Percentiles rank a stretch among this genome's conserved stretches.
Evolutionary conservation across 2,113 vertebrate species (phyloP).

Genomic region (Trachemys scripta): DNA sequence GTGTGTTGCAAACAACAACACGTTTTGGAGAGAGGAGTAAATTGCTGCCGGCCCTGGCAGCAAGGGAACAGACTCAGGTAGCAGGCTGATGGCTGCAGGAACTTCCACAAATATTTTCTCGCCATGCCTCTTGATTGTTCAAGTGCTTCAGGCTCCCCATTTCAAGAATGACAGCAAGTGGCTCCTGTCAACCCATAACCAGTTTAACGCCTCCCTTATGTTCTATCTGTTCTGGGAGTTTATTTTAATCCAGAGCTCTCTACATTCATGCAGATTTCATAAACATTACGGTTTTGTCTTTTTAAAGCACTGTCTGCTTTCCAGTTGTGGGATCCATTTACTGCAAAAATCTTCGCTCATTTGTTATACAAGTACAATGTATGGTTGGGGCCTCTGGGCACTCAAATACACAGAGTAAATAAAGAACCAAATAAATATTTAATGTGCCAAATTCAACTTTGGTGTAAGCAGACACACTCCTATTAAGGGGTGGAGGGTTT

Average conservation of each 20-base stretch:
- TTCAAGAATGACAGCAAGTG: fast-evolving
- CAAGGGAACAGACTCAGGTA: neutral
- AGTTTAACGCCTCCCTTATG: neutral
- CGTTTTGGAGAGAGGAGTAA: fast-evolving
- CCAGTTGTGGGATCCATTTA: neutral
- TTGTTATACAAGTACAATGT: neutral
- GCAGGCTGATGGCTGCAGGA: fast-evolving
- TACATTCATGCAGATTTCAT: fast-evolving
- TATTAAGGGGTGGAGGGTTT: neutral
- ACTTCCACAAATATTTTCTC: neutral
- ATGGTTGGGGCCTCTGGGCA: neutral
- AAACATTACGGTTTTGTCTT: neutral
- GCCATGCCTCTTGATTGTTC: neutral
- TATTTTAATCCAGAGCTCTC: neutral
- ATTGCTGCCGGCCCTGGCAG: fast-evolving
- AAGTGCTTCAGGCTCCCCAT: fast-evolving
- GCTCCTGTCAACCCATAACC: neutral
- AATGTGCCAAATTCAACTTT: neutral
- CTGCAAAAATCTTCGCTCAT: neutral
- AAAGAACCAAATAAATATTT: neutral
- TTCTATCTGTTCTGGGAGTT: neutral
- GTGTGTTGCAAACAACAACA: fast-evolving
- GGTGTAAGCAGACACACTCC: neutral
- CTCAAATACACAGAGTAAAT: neutral
- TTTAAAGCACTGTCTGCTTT: neutral